phyloP scores from a whole-genome alignment of 2,797 vertebrate species.

The Acipenser oxyrinchus region DNA sequence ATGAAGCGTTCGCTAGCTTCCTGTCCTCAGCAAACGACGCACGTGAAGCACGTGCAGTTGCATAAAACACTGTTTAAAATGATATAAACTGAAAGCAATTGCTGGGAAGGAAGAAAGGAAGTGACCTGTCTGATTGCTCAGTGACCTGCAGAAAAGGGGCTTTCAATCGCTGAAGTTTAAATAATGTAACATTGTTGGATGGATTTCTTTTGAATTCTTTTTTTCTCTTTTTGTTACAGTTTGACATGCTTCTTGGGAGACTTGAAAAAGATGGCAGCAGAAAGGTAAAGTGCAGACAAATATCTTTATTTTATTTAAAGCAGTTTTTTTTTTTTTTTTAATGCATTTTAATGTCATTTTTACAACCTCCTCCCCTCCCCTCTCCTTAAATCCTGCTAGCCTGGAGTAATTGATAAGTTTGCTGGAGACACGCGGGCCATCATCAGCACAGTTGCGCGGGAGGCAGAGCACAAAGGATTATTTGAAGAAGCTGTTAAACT shows the following conservation, averaged over 20 bases:
- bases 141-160: too few relatives aligned
- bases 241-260: conserved; percentile 94
- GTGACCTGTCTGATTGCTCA: too few relatives aligned
- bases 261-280: conserved; percentile 91
- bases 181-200: too few relatives aligned
- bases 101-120: too few relatives aligned
- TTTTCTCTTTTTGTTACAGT: conserved; percentile 52
- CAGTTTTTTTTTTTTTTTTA: background rate
- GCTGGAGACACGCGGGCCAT: conserved; percentile 84
- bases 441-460: conserved; percentile 89
- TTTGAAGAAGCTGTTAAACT: conserved; percentile 95
- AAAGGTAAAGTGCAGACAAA: conserved; percentile 64
- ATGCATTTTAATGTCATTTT: background rate
- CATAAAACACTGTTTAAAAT: too few relatives aligned
- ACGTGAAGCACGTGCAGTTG: too few relatives aligned
- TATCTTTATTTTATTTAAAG: background rate
- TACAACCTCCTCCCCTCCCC: conserved; percentile 7
- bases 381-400: conserved; percentile 50
- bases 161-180: too few relatives aligned
- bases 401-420: conserved; percentile 96
- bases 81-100: too few relatives aligned
- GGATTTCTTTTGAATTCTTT: background rate
- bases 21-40: too few relatives aligned
- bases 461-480: conserved; percentile 93
- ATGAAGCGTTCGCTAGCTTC: too few relatives aligned